Evolutionary conservation across 2,888 invertebrate species (phyloP), one percentile per base, ranked within the genome.

Genomic region (Drosophila conformis): DNA sequence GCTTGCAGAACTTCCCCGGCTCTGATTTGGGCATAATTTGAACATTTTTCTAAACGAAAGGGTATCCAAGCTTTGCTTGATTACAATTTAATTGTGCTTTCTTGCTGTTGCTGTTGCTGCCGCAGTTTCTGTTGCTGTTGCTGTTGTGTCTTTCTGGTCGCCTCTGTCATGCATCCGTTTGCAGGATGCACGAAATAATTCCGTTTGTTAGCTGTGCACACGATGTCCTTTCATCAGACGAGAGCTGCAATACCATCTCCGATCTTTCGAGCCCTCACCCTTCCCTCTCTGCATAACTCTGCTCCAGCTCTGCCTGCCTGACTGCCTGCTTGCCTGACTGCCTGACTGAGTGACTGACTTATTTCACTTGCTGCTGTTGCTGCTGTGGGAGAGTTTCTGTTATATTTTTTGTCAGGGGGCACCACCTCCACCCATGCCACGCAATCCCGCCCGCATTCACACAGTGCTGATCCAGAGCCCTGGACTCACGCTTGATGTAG

Each of bases 161-260:
- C 71, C 72, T 73, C 73, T 89, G 89, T 87, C 80, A 86, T 87
- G 73, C 87, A 87, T 86, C 89, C 86, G 87, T 77, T 80, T 82
- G 84, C 87, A 87, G 86, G 89, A 86, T 87, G 84, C 85, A 89
- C 85, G 89, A 82, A 87, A 86, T 86, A 87, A 89, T 89, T 87
- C 87, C 82, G 89, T 87, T 87, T 86, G 86, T 89, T 83, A 76
- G 78, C 76, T 71, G 48, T 57, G 65, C 79, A 64, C 78, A 80
- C 68, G 71, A 67, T 69, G 71, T 82, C 74, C 82, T 83, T 77
- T 81, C 82, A 83, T 83, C 83, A 81, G 72, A 51, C 69, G 64
- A 72, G 66, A 61, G 67, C 64, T 58, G 71, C 72, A 73, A 40
- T 69, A 67, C 46, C 80, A 69, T 65, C 70, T 59, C 71, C 62